These are phyloP conservation scores for honey bee (Apis mellifera) DNA, from an alignment of 1,140 invertebrate species.

Conservation along the genomic window DNA sequence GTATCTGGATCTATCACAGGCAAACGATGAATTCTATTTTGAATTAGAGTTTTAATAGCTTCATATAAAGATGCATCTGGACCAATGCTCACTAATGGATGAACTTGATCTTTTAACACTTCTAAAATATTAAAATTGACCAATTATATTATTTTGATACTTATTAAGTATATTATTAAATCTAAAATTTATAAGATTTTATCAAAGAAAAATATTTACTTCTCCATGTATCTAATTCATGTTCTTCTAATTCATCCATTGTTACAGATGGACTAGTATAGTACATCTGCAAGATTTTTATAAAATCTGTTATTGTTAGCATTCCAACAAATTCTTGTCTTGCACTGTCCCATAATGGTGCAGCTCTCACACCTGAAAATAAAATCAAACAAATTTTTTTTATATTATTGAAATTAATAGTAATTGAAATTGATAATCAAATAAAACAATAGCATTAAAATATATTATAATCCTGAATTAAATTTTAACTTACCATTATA, in stretches of 20 bases:
- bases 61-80: slow-evolving; percentile 96
- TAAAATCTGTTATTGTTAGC: slow-evolving; percentile 99
- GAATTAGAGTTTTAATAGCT: slow-evolving; percentile 95
- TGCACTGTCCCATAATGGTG: slow-evolving; percentile 97
- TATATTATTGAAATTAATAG: neutral
- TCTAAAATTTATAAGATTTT: no score
- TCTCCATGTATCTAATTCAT: slow-evolving; percentile 97
- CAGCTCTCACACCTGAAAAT: slow-evolving; percentile 93
- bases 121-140: slow-evolving; percentile 80
- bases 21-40: slow-evolving; percentile 97
- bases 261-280: slow-evolving; percentile 95
- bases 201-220: slow-evolving; percentile 81
- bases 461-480: neutral
- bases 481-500: slow-evolving; percentile 91
- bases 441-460: neutral
- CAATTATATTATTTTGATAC: no score
- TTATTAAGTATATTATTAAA: neutral
- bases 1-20: slow-evolving; percentile 97
- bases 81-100: slow-evolving; percentile 92
- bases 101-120: slow-evolving; percentile 90
- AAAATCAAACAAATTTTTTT: slow-evolving; percentile 8
- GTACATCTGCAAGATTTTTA: slow-evolving; percentile 99
- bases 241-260: slow-evolving; percentile 98
- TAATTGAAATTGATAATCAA: neutral
- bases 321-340: slow-evolving; percentile 97